Conservation (phyloP, 2,797 vertebrate genomes). For the Silurus aristotelis region DNA sequence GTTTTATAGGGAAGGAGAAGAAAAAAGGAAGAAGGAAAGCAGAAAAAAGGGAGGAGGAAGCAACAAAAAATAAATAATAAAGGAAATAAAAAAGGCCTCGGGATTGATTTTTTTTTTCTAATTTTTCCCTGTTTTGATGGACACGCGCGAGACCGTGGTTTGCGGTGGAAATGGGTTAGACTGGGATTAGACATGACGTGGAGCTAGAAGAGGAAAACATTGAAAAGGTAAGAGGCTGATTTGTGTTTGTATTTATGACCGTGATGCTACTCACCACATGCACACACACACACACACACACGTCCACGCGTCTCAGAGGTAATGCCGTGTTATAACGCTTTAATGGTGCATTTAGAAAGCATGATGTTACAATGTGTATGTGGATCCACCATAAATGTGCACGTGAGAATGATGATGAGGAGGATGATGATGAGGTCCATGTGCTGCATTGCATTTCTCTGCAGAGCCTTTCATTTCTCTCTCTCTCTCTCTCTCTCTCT, state of each 20-base stretch:
- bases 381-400: background rate
- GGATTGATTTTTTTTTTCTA: background rate
- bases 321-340: background rate
- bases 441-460: constrained; percentile 16
- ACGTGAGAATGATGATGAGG: background rate
- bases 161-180: constrained; percentile 60
- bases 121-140: background rate
- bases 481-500: too few species aligned
- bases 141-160: background rate
- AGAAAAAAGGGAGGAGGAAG: background rate
- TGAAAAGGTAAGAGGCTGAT: constrained; percentile 57
- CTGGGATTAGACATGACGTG: constrained; percentile 62
- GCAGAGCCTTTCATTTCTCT: background rate
- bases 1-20: too few species aligned
- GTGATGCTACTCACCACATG: constrained; percentile 7
- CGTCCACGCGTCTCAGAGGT: background rate
- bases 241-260: constrained; percentile 15
- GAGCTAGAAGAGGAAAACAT: constrained; percentile 56
- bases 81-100: constrained; percentile 1
- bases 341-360: background rate
- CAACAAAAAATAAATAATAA: background rate
- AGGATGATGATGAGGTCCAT: background rate
- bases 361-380: background rate
- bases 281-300: constrained; percentile 7
- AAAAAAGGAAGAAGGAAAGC: background rate